These are phyloP conservation scores for Mastomys coucha DNA, from an alignment of 2,113 vertebrate genomes.

Conservation along the genomic window DNA sequence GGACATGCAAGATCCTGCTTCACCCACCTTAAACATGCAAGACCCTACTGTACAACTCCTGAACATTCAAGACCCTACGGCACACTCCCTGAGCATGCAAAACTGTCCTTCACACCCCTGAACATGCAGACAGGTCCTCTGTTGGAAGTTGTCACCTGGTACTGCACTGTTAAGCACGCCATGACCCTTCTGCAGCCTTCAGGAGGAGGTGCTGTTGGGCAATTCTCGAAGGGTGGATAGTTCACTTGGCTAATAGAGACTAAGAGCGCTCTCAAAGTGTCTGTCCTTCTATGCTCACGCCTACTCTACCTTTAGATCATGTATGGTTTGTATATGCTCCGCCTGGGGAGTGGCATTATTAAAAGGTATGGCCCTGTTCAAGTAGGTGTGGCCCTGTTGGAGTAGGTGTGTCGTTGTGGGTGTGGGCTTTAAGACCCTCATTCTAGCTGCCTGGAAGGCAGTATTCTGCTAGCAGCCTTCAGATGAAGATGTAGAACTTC, in stretches of 20 bases:
- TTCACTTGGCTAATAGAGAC: neutral
- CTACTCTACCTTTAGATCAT: neutral
- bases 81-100: neutral
- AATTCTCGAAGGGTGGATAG: neutral
- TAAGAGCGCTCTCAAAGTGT: neutral
- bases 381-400: too few relatives aligned
- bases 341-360: too few relatives aligned
- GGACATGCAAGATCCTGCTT: neutral
- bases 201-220: neutral
- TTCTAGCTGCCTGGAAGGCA: too few relatives aligned
- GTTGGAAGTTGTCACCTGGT: neutral
- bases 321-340: too few relatives aligned
- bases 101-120: too few relatives aligned
- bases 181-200: neutral
- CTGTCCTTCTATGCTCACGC: accelerated
- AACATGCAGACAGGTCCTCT: neutral
- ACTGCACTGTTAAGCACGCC: too few relatives aligned
- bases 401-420: too few relatives aligned
- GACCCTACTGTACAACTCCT: neutral
- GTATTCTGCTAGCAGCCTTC: too few relatives aligned
- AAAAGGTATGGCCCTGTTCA: too few relatives aligned
- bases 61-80: neutral
- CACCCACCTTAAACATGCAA: neutral
- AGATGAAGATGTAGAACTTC: too few relatives aligned
- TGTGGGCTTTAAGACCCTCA: too few relatives aligned